phyloP scores from a whole-genome alignment of 92 coral and sea anemone genomes.

The Heliopora coerulea region DNA sequence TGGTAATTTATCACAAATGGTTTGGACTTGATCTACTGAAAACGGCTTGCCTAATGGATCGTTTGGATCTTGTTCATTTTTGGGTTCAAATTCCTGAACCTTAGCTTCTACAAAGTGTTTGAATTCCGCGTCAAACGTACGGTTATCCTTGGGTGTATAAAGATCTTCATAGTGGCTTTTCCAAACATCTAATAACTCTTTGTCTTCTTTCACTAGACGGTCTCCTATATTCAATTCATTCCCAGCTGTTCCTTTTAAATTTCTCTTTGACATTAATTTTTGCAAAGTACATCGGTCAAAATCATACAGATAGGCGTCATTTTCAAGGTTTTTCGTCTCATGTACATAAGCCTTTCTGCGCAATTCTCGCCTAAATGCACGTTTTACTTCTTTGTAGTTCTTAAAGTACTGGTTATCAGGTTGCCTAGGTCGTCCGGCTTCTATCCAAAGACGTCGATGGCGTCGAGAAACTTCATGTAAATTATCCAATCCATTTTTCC shows the following conservation, averaged over 20 bases:
- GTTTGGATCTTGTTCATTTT: background rate
- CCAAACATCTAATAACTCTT: background rate
- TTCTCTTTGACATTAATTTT: slow-evolving; percentile 1
- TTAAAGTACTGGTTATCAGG: background rate
- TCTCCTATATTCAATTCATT: background rate
- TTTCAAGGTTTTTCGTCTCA: background rate
- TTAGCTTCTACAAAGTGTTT: slow-evolving; percentile 2
- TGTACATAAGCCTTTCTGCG: slow-evolving; percentile 1
- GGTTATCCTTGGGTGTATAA: background rate
- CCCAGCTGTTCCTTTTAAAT: background rate
- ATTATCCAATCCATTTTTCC: background rate
- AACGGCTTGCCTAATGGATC: slow-evolving; percentile 9
- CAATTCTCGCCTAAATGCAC: background rate
- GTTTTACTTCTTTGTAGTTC: slow-evolving; percentile 14
- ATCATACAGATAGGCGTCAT: background rate
- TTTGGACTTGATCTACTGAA: background rate
- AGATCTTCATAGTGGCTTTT: slow-evolving; percentile 1
- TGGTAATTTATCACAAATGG: background rate
- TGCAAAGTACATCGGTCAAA: slow-evolving; percentile 9
- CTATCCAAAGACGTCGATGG: slow-evolving; percentile 1
- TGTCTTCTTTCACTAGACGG: background rate
- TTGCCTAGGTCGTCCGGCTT: background rate
- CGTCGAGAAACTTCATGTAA: background rate
- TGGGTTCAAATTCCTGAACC: background rate
- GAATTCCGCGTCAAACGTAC: background rate